These are phyloP conservation scores for Trachemys scripta DNA, from an alignment of 2,113 vertebrate species.

Conservation along the genomic window DNA sequence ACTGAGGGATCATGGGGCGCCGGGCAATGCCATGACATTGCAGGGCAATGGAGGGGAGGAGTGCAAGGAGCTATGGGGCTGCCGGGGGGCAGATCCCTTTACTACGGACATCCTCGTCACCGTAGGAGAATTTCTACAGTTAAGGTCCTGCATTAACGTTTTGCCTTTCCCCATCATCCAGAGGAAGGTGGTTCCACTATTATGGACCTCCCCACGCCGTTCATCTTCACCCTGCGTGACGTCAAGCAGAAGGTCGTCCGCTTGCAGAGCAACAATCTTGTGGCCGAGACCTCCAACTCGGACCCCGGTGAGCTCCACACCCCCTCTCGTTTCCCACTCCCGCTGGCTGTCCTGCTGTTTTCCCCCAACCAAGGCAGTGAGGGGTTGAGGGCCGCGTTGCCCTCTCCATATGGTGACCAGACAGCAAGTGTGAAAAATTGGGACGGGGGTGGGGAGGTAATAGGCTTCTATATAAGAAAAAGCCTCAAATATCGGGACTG, in stretches of 20 bases:
- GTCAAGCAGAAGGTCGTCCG: not conserved
- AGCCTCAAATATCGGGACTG: too few species aligned
- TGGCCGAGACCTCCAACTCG: not conserved
- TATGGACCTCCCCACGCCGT: rapidly evolving
- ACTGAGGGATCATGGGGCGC: too few species aligned
- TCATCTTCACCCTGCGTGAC: not conserved
- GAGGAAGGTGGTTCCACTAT: rapidly evolving
- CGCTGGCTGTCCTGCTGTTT: not conserved
- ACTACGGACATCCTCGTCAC: not conserved
- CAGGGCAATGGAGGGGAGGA: too few species aligned
- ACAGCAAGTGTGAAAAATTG: too few species aligned
- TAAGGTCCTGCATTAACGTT: not conserved
- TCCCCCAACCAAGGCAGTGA: not conserved
- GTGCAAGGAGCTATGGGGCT: not conserved
- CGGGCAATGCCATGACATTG: too few species aligned
- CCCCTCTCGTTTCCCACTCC: not conserved
- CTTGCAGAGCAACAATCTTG: not conserved
- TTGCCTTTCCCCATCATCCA: not conserved
- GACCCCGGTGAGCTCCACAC: not conserved
- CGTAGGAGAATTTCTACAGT: not conserved
- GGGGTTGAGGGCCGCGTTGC: too few species aligned
- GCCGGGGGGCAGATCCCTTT: too few species aligned
- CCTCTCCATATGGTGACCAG: not conserved
- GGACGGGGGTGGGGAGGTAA: too few species aligned
- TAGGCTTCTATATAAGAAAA: too few species aligned